These are phyloP conservation scores for Lepilemur ruficaudatus DNA, from an alignment of 2,797 vertebrate genomes.

Conservation along the genomic window DNA sequence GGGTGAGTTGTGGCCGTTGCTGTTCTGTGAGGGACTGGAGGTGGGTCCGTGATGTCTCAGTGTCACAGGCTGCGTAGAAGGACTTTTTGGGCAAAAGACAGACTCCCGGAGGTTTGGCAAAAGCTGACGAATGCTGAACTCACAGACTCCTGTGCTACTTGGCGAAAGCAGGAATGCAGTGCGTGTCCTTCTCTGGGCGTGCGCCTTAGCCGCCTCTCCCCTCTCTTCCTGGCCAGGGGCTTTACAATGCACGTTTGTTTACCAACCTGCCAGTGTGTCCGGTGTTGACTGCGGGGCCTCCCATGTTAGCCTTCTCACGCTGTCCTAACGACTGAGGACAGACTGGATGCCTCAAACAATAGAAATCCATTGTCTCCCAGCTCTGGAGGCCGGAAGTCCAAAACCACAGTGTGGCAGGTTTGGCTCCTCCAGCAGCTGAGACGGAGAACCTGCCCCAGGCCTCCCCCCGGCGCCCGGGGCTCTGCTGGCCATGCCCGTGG, in stretches of 20 bases:
- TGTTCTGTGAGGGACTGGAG: rapidly evolving
- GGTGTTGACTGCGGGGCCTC: rapidly evolving
- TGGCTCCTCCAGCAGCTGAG: rapidly evolving
- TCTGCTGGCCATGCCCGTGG: rapidly evolving
- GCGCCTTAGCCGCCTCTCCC: rapidly evolving
- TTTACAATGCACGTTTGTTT: rapidly evolving
- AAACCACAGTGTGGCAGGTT: neutral
- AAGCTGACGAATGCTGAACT: too few species aligned
- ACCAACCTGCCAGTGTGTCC: rapidly evolving
- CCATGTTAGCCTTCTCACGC: rapidly evolving
- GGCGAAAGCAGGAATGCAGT: neutral
- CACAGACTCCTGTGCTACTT: neutral
- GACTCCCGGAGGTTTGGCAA: too few species aligned
- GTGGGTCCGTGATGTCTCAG: rapidly evolving
- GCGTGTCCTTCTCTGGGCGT: neutral
- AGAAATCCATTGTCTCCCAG: neutral
- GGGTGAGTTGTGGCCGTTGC: rapidly evolving
- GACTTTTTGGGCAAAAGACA: neutral
- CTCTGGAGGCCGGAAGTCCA: neutral
- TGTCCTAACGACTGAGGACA: rapidly evolving
- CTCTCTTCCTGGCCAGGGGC: too few species aligned
- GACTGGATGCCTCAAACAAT: neutral
- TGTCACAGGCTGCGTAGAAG: neutral
- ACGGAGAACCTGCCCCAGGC: rapidly evolving
- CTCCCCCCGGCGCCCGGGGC: rapidly evolving